Percentiles rank a stretch among this genome's conserved stretches.
Conservation (phyloP, 2,797 vertebrate species). For the Myripristis jacobus region DNA sequence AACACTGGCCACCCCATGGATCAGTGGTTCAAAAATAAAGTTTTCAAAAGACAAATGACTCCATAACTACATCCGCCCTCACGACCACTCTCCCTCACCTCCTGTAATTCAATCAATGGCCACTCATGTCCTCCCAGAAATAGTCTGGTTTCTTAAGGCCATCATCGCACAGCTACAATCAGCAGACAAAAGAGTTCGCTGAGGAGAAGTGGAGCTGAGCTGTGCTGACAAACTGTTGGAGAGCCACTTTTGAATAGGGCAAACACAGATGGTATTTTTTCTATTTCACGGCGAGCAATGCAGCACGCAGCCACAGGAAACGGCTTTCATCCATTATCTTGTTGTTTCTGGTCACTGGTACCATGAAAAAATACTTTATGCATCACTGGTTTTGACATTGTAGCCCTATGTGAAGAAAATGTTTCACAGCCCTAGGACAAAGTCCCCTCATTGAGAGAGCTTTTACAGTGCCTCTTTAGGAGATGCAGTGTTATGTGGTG, state of each 20-base stretch:
- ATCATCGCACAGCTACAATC: conserved; percentile 29
- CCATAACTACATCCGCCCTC: conserved; percentile 10
- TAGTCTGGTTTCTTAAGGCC: conserved; percentile 15
- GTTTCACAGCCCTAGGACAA: neutral
- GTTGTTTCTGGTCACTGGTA: neutral
- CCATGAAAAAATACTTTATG: neutral
- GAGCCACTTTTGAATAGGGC: neutral
- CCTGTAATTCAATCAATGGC: conserved; percentile 48
- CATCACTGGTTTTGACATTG: neutral
- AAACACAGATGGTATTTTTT: conserved; percentile 7
- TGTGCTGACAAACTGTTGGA: neutral
- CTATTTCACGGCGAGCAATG: neutral
- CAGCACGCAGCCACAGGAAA: neutral
- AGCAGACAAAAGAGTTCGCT: conserved; percentile 33
- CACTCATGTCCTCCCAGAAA: conserved; percentile 26
- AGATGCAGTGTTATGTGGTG: neutral
- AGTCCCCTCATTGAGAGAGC: neutral
- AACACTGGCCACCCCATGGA: conserved; percentile 32
- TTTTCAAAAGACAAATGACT: conserved; percentile 46
- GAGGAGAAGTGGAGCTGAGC: conserved; percentile 11
- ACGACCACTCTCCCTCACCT: conserved; percentile 28
- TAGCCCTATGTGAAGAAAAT: neutral
- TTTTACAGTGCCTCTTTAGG: neutral
- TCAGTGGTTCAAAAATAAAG: conserved; percentile 23
- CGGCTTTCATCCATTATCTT: neutral